phyloP scores from a whole-genome alignment of 2,888 invertebrate species.

The Thelaira solivaga region DNA sequence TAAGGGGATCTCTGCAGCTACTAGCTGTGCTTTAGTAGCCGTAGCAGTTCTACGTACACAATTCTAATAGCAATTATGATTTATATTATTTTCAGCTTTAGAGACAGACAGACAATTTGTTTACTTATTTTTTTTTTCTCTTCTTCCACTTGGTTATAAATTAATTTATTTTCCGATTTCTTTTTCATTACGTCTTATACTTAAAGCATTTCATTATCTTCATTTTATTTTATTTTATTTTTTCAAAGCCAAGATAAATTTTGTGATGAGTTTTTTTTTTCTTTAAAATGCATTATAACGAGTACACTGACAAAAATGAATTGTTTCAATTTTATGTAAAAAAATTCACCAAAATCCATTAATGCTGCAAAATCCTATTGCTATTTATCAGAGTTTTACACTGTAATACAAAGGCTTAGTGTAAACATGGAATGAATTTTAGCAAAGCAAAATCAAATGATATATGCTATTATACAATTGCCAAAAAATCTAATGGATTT shows the following conservation, averaged over 20 bases:
- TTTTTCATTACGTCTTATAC: conserved; percentile 29
- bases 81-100: conserved; percentile 40
- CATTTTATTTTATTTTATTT: no score
- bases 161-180: conserved; percentile 48
- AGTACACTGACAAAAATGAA: conserved; percentile 16
- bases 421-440: no score
- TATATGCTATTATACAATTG: no score
- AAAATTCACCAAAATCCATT: no score
- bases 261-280: conserved; percentile 55
- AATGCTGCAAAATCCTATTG: no score
- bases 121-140: background rate
- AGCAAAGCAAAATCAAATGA: no score
- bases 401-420: no score
- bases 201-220: conserved; percentile 56
- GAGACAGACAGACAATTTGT: conserved; percentile 23
- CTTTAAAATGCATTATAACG: conserved; percentile 3
- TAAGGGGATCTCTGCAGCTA: no score
- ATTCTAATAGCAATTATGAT: conserved; percentile 57
- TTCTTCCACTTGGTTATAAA: conserved; percentile 36
- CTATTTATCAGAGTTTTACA: no score
- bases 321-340: background rate
- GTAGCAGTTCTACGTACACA: background rate
- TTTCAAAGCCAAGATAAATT: conserved; percentile 62
- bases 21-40: background rate
- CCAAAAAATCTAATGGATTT: no score